Percentiles rank a stretch among this genome's conserved stretches.
phyloP scores from a whole-genome alignment of 2,888 invertebrate genomes.

The Drosophila nigritarsus region DNA sequence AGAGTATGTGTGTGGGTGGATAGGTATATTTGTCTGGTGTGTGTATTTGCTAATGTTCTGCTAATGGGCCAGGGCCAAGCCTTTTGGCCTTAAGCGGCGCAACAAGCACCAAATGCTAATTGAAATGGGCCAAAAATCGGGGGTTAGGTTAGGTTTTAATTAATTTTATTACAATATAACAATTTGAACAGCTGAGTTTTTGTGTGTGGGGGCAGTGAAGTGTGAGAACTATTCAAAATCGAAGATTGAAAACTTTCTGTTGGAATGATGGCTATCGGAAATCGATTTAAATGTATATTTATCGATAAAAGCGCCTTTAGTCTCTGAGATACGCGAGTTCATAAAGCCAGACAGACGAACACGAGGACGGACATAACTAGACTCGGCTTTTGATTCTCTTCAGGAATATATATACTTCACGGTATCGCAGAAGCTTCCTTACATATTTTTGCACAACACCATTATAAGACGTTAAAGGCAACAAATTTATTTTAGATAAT shows the following conservation, averaged over 20 bases:
- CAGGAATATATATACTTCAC: no score
- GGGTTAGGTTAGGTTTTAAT: neutral
- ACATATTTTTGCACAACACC: no score
- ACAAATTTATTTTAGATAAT: neutral
- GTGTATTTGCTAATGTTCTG: slow-evolving; percentile 39
- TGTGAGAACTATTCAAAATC: neutral
- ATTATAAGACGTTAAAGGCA: neutral
- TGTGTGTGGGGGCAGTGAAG: neutral
- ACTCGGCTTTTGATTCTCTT: no score
- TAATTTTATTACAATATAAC: neutral
- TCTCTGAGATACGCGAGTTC: no score
- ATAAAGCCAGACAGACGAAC: no score
- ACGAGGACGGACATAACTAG: no score
- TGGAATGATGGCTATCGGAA: neutral
- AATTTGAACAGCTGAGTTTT: neutral
- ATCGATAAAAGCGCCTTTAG: neutral
- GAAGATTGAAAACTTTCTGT: neutral
- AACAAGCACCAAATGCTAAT: slow-evolving; percentile 15
- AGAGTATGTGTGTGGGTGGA: neutral
- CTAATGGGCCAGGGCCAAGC: slow-evolving; percentile 27
- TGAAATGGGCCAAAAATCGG: neutral
- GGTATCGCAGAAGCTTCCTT: no score
- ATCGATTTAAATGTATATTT: neutral
- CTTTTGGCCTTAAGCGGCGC: slow-evolving; percentile 40
- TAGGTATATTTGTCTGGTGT: slow-evolving; percentile 1